Percentiles rank a stretch among this genome's conserved stretches.
Evolutionary conservation across 2,888 invertebrate species (phyloP).

Genomic region (Biston betularia): DNA sequence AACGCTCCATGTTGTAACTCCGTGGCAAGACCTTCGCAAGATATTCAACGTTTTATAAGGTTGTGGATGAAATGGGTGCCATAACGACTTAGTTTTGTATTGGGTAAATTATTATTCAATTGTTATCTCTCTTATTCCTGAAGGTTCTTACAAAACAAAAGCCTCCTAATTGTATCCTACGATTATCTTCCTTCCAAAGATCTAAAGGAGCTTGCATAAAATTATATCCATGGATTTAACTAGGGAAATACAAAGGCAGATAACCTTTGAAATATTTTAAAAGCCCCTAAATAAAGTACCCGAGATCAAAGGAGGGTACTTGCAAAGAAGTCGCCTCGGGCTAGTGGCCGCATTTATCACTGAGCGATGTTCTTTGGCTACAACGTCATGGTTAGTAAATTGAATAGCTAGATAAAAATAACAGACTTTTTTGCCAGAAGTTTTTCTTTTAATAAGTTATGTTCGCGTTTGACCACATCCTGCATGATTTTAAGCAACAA

Average conservation of each 20-base stretch:
- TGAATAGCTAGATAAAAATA: conserved; percentile 17
- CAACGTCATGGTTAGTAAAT: conserved; percentile 36
- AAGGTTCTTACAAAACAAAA: conserved; percentile 17
- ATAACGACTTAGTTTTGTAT: background rate
- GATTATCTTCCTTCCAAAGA: conserved; percentile 26
- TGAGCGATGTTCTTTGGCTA: conserved; percentile 22
- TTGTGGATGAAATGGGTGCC: background rate
- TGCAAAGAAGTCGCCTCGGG: conserved; percentile 35
- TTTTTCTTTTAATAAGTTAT: too few relatives aligned
- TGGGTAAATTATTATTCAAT: conserved; percentile 6
- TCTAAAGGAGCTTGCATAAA: conserved; percentile 26
- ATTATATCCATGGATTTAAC: conserved; percentile 29
- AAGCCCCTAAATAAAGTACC: conserved; percentile 35
- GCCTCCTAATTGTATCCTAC: conserved; percentile 24
- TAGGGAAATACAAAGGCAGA: conserved; percentile 28
- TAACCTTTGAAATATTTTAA: conserved; percentile 36
- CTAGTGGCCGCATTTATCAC: conserved; percentile 38
- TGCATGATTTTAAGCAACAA: too few relatives aligned
- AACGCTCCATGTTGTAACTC: too few relatives aligned
- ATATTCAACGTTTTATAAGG: too few relatives aligned
- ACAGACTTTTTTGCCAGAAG: background rate
- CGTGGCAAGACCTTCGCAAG: too few relatives aligned
- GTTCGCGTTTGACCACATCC: too few relatives aligned
- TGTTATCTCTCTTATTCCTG: conserved; percentile 15
- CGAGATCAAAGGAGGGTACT: conserved; percentile 32